Percentiles rank a stretch among this genome's conserved stretches.
Evolutionary conservation across 2,888 invertebrate genomes (phyloP).

Genomic region (Lasioglossum lativentre): DNA sequence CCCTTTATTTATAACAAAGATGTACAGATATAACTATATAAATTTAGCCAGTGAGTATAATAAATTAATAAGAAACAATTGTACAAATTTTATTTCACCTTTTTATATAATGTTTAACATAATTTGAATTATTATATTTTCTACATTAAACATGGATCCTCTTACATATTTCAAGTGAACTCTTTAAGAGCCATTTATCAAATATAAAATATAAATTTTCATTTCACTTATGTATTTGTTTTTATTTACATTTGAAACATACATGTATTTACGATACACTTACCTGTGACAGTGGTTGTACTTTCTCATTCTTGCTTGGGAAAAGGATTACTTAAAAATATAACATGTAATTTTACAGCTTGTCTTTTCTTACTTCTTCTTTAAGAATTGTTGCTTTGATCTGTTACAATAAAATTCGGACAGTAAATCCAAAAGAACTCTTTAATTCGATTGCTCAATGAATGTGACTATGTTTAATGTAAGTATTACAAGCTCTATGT

Average conservation of each 20-base stretch:
- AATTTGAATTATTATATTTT: constrained; percentile 6
- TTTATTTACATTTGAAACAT: not conserved
- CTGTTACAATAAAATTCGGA: constrained; percentile 20
- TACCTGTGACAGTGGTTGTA: constrained; percentile 35
- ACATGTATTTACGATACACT: constrained; percentile 17
- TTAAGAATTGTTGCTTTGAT: constrained; percentile 20
- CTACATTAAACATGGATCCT: constrained; percentile 10
- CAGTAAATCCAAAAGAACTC: not conserved
- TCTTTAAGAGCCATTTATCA: not conserved
- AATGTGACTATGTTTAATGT: constrained; percentile 18
- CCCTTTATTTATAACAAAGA: constrained; percentile 26
- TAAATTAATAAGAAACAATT: constrained; percentile 47
- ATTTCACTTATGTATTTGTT: not conserved
- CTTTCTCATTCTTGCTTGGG: constrained; percentile 42
- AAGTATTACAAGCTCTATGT: constrained; percentile 21
- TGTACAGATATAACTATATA: constrained; percentile 55
- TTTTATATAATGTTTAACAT: not conserved
- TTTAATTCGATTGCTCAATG: not conserved
- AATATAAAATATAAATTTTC: not conserved
- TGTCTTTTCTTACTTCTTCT: constrained; percentile 14
- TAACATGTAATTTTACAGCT: constrained; percentile 39
- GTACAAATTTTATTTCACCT: constrained; percentile 48
- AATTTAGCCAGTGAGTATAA: constrained; percentile 54
- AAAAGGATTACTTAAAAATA: constrained; percentile 33
- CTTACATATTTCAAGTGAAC: not conserved